Evolutionary conservation across 1,140 invertebrate species (phyloP).

Genomic region (Panagrolaimus sp.): DNA sequence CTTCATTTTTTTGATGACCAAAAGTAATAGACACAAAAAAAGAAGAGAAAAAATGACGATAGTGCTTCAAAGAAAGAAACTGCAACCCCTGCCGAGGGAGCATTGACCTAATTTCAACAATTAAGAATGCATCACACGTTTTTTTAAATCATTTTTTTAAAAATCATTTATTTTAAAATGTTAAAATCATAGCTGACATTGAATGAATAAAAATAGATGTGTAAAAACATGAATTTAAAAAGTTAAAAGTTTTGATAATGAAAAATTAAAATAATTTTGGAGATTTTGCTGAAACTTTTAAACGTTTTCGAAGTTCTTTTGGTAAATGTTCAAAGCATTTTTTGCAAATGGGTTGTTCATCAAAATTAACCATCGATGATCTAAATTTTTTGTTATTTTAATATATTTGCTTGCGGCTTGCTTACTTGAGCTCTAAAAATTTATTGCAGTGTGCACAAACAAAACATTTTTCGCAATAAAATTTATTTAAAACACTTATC

Average conservation of each 20-base stretch:
- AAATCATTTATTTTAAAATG: too few relatives aligned
- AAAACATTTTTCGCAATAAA: constrained; percentile 7
- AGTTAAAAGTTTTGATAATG: too few relatives aligned
- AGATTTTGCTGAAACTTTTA: background rate
- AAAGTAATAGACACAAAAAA: background rate
- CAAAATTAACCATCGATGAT: background rate
- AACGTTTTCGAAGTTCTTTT: background rate
- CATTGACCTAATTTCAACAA: constrained; percentile 14
- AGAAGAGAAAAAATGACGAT: background rate
- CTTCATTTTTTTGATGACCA: constrained; percentile 8
- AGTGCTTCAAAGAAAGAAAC: background rate
- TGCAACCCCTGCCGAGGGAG: background rate
- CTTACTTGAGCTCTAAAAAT: background rate
- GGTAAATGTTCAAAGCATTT: background rate
- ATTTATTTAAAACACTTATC: background rate
- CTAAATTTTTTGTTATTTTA: background rate
- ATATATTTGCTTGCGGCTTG: background rate
- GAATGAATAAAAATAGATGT: too few relatives aligned
- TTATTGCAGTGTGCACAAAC: background rate
- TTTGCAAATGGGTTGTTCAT: constrained; percentile 9
- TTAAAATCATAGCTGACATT: too few relatives aligned
- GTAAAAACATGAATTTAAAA: too few relatives aligned
- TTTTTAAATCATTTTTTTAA: background rate
- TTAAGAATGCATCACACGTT: constrained; percentile 10
- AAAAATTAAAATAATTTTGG: too few relatives aligned